Conservation (phyloP, 2,797 vertebrate genomes). For the Trachops cirrhosus region DNA sequence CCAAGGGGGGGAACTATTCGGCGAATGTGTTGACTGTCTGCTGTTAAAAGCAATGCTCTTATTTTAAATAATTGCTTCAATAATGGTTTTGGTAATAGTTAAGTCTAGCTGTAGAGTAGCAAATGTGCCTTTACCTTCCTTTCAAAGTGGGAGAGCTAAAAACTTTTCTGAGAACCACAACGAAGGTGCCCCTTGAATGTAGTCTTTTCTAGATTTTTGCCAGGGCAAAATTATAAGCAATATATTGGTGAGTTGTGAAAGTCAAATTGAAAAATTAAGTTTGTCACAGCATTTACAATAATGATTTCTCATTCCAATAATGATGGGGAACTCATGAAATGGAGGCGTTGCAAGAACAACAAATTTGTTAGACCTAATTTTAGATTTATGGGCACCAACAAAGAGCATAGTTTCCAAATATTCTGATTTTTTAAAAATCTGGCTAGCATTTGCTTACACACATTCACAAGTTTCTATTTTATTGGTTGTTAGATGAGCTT, state of each 20-base stretch:
- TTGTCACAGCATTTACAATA: conserved; percentile 45
- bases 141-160: neutral
- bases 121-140: neutral
- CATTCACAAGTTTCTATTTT: conserved; percentile 55
- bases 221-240: conserved; percentile 27
- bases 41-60: neutral
- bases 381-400: conserved; percentile 63
- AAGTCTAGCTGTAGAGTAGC: neutral
- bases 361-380: conserved; percentile 67
- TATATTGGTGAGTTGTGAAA: conserved; percentile 42
- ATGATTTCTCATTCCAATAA: conserved; percentile 57
- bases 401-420: conserved; percentile 68
- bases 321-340: conserved; percentile 49
- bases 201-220: conserved; percentile 6
- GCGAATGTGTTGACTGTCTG: neutral
- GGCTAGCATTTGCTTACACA: conserved; percentile 45
- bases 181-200: neutral
- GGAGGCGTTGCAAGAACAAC: conserved; percentile 40
- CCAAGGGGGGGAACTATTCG: neutral
- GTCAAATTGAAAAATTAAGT: conserved; percentile 61
- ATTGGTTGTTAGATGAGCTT: conserved; percentile 57
- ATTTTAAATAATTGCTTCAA: neutral
- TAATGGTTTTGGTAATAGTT: neutral
- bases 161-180: neutral
- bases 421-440: conserved; percentile 52